Percentiles rank a stretch among this genome's conserved stretches.
Conservation (phyloP, 2,113 vertebrate species). For the Dipodomys spectabilis region DNA sequence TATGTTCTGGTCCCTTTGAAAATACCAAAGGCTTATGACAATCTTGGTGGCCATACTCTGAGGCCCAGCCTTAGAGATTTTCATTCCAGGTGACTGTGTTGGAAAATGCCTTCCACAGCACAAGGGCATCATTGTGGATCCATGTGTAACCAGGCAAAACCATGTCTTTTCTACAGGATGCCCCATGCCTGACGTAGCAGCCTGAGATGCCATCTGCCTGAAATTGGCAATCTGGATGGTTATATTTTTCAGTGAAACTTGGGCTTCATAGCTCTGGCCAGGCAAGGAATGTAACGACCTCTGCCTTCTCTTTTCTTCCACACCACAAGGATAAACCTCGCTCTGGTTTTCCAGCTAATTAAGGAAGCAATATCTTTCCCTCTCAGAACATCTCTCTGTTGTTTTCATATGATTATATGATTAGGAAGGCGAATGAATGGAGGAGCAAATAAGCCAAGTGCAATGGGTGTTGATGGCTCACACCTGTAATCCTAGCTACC, state of each 20-base stretch:
- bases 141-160: not conserved
- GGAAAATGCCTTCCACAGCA: not conserved
- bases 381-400: not conserved
- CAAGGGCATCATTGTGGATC: not conserved
- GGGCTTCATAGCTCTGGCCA: not conserved
- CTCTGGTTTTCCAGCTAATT: not conserved
- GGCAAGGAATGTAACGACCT: not conserved
- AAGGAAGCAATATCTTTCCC: not conserved
- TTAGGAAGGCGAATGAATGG: fast-evolving
- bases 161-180: not conserved
- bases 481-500: no score
- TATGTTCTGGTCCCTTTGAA: slow-evolving; percentile 39
- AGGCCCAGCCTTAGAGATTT: not conserved
- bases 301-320: not conserved
- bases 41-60: slow-evolving; percentile 19
- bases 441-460: not conserved
- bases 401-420: not conserved
- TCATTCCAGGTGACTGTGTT: not conserved
- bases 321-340: fast-evolving
- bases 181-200: not conserved
- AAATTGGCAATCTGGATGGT: slow-evolving; percentile 25
- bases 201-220: slow-evolving; percentile 66
- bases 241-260: fast-evolving
- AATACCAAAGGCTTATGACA: slow-evolving; percentile 61
- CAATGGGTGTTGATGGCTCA: not conserved